Percentiles rank a stretch among this genome's conserved stretches.
phyloP scores from a whole-genome alignment of 1,140 invertebrate genomes.

The Drosophila nasuta region DNA sequence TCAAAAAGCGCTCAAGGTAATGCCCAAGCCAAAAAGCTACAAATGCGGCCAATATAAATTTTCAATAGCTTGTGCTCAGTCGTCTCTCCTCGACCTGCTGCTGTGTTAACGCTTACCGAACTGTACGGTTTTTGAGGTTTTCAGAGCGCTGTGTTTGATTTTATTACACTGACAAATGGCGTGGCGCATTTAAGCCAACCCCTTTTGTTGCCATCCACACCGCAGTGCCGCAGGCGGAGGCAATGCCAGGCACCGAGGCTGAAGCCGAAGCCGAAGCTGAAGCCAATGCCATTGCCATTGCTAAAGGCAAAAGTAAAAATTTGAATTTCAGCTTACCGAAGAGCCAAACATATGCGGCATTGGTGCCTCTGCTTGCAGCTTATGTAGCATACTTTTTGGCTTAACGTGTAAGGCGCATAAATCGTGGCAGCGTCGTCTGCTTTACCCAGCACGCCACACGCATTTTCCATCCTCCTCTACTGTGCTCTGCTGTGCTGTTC shows the following conservation, averaged over 20 bases:
- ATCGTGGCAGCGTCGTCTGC: slow-evolving; percentile 55
- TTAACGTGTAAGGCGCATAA: slow-evolving; percentile 80
- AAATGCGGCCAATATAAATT: slow-evolving; percentile 82
- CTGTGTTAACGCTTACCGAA: slow-evolving; percentile 31
- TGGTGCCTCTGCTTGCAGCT: slow-evolving; percentile 59
- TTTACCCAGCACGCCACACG: not conserved
- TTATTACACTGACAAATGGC: slow-evolving; percentile 84
- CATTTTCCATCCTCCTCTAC: not conserved
- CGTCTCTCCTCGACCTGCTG: slow-evolving; percentile 13
- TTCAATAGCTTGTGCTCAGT: slow-evolving; percentile 60
- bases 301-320: slow-evolving; percentile 66
- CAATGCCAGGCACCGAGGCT: slow-evolving; percentile 41
- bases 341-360: slow-evolving; percentile 64
- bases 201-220: slow-evolving; percentile 38
- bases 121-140: slow-evolving; percentile 56
- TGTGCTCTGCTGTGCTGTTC: no score
- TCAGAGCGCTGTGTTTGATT: slow-evolving; percentile 76
- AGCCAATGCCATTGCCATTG: slow-evolving; percentile 45
- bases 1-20: slow-evolving; percentile 80
- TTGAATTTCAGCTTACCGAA: slow-evolving; percentile 81
- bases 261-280: not conserved
- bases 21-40: slow-evolving; percentile 62
- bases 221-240: not conserved
- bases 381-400: slow-evolving; percentile 80
- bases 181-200: slow-evolving; percentile 80